Evolutionary conservation across 2,113 vertebrate genomes (phyloP).

Genomic region (Dicentrarchus labrax): DNA sequence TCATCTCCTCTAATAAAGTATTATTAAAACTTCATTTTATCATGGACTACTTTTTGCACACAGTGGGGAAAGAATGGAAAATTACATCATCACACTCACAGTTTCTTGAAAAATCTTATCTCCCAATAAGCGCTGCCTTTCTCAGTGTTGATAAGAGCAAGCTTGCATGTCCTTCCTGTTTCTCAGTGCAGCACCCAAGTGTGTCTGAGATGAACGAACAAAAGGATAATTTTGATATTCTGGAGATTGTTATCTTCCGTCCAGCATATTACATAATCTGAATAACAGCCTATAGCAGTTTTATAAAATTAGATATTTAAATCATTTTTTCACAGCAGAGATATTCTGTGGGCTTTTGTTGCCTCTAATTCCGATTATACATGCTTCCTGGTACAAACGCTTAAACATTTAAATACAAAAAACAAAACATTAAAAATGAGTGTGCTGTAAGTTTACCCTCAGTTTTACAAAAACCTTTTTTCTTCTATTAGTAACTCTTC

Average conservation of each 20-base stretch:
- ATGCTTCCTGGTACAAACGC: background rate
- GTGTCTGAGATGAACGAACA: conserved; percentile 44
- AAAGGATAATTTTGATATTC: conserved; percentile 42
- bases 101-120: conserved; percentile 56
- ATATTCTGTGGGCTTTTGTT: conserved; percentile 31
- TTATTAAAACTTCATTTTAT: background rate
- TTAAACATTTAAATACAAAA: background rate
- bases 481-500: background rate
- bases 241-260: conserved; percentile 58
- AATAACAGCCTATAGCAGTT: conserved; percentile 65
- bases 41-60: conserved; percentile 25
- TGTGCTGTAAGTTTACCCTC: background rate
- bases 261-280: conserved; percentile 61
- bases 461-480: background rate
- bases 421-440: background rate
- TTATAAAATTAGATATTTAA: conserved; percentile 55
- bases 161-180: conserved; percentile 37
- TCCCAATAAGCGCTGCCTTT: conserved; percentile 24
- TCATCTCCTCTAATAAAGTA: background rate
- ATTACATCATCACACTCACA: conserved; percentile 27
- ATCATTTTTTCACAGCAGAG: conserved; percentile 36
- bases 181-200: conserved; percentile 19
- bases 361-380: conserved; percentile 51
- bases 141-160: conserved; percentile 48
- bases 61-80: background rate